phyloP scores from a whole-genome alignment of 2,797 vertebrate genomes.

The Enteromius mattozi region DNA sequence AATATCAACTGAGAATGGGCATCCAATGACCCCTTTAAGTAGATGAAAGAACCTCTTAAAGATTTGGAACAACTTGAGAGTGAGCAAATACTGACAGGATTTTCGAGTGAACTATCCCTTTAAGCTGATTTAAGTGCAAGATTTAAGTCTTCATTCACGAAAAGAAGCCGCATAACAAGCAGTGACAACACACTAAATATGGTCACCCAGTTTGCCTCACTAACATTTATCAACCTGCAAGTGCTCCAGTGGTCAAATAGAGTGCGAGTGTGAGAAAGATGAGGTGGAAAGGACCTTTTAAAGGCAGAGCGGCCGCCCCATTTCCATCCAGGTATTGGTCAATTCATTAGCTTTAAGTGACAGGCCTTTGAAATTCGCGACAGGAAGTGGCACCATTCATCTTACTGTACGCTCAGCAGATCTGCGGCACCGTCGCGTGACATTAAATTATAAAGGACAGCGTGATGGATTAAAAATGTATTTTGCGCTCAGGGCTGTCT shows the following conservation, averaged over 20 bases:
- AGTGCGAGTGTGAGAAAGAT: slow-evolving; percentile 27
- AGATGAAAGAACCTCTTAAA: not conserved
- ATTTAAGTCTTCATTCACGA: not conserved
- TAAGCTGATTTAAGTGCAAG: not conserved
- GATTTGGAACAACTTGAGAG: not conserved
- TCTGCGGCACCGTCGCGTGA: slow-evolving; percentile 12
- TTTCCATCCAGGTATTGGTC: slow-evolving; percentile 37
- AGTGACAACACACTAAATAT: slow-evolving; percentile 16
- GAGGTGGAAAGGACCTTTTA: slow-evolving; percentile 27
- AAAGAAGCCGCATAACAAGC: not conserved
- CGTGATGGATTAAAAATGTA: slow-evolving; percentile 47
- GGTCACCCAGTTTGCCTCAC: slow-evolving; percentile 9
- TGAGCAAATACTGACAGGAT: not conserved
- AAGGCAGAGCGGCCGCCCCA: not conserved
- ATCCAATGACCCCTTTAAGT: too few species aligned
- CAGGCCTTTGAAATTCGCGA: slow-evolving; percentile 24
- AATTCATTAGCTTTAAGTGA: slow-evolving; percentile 52
- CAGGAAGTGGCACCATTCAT: slow-evolving; percentile 37
- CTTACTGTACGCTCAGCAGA: slow-evolving; percentile 45
- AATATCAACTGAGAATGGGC: too few species aligned
- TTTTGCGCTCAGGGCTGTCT: slow-evolving; percentile 33
- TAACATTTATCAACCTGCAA: slow-evolving; percentile 20
- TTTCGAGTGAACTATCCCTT: not conserved
- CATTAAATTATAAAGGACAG: slow-evolving; percentile 53
- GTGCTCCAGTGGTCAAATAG: slow-evolving; percentile 5